phyloP scores from a whole-genome alignment of 2,113 vertebrate genomes.

The Amphiprion ocellaris region DNA sequence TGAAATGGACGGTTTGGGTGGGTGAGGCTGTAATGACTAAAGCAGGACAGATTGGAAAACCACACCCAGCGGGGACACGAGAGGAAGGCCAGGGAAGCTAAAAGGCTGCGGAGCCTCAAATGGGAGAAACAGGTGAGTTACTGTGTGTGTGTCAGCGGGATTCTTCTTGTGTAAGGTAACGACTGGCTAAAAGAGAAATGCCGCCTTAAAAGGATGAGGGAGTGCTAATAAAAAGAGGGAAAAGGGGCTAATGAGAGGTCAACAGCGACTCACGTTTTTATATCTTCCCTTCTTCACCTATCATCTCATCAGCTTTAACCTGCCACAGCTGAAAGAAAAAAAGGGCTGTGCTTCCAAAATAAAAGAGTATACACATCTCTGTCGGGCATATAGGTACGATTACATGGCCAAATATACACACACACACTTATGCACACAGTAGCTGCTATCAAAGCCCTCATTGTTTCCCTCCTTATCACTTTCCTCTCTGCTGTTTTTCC shows the following conservation, averaged over 20 bases:
- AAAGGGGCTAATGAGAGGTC: conserved; percentile 52
- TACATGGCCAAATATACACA: conserved; percentile 24
- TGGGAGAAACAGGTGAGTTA: conserved; percentile 76
- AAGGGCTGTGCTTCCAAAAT: conserved; percentile 24
- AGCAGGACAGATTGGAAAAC: conserved; percentile 75
- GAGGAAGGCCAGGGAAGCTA: conserved; percentile 56
- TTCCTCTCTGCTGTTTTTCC: conserved; percentile 67
- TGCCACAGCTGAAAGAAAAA: not conserved
- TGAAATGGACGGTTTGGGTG: conserved; percentile 17
- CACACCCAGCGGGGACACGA: conserved; percentile 63
- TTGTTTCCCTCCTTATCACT: conserved; percentile 75
- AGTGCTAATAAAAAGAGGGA: conserved; percentile 43
- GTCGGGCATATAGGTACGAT: not conserved
- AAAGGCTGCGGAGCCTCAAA: conserved; percentile 48
- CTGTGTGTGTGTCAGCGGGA: conserved; percentile 17
- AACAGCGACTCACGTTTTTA: conserved; percentile 40
- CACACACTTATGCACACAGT: conserved; percentile 37
- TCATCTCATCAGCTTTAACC: conserved; percentile 12
- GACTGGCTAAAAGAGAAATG: conserved; percentile 37
- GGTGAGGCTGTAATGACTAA: conserved; percentile 64
- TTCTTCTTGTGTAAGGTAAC: conserved; percentile 62
- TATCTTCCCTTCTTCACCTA: conserved; percentile 23
- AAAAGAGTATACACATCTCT: not conserved
- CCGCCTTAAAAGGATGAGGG: conserved; percentile 44
- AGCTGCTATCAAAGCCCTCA: conserved; percentile 70